Base-by-base conservation (phyloP, 2,113 vertebrate species). In the Periophthalmus modestus region DNA sequence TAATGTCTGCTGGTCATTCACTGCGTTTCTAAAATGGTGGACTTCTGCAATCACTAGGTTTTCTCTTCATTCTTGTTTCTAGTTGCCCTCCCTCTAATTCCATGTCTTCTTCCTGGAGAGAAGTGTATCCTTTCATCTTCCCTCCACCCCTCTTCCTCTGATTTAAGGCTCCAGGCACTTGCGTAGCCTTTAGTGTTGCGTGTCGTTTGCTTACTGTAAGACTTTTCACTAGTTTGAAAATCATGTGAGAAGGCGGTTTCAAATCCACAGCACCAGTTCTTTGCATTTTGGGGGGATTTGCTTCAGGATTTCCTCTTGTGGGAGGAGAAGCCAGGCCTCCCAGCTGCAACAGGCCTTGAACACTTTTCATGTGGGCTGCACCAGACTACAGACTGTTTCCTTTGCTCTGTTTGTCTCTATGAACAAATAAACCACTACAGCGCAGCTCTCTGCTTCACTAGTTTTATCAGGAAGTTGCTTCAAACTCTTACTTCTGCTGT, bases 1-100 rank as follows among this genome's bases (percentile, higher is more conserved):
- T 91, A 92, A 92, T 91, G 88, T 88, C 84, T 87, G 87, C 83
- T 11, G 85, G 88, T 73, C 83, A 88, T 84, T 89, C 84, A 86
- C 72, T 79, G 84, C 84, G 77, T 28, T 77, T 89, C 90, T 89
- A 89, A 90, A 90, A 92, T 92, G 91, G 90, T 87, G 90, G 89
- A 83, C 82, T 10, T 28, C 72, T 74, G 77, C 78, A 84, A 84
- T 85, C 73, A 82, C 81, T 87, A 73, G 84, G 78, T 76, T 73
- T 65, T 82, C 58, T 84, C 68, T 82, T 69, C 54, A 73, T 48
- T 66, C 47, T 57, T 72, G 47, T 66, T 39, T 36, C 73, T 15
- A 28, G 46, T 68, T 75, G 65, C 43, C 39, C 72, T 80, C 77
- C 73, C 81, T 71, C 66, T 58, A 63, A 54, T 79, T 75, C 57